phyloP scores from a whole-genome alignment of 2,888 invertebrate genomes.

The Neoascia interrupta region DNA sequence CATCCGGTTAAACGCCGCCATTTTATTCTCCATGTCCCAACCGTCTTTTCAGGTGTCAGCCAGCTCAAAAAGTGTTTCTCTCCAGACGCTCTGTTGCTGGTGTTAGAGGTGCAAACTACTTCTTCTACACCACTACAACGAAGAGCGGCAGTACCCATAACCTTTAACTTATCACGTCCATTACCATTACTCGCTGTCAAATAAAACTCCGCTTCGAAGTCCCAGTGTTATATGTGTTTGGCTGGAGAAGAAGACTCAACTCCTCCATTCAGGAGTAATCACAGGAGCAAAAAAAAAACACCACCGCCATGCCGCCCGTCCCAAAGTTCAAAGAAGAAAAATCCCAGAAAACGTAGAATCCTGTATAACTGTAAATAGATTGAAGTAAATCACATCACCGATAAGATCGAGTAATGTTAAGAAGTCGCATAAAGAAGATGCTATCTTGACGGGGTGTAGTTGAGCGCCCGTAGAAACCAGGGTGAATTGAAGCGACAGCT shows the following conservation, averaged over 20 bases:
- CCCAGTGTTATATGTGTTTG: slow-evolving; percentile 57
- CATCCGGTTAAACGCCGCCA: slow-evolving; percentile 56
- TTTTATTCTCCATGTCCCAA: slow-evolving; percentile 20
- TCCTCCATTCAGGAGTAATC: slow-evolving; percentile 22
- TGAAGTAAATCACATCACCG: slow-evolving; percentile 69
- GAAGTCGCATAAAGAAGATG: slow-evolving; percentile 70
- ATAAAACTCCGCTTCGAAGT: slow-evolving; percentile 67
- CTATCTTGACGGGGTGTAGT: slow-evolving; percentile 66
- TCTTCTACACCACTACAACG: slow-evolving; percentile 4
- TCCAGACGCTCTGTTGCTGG: no score
- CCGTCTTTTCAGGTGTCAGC: slow-evolving; percentile 57
- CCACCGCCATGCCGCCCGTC: neutral
- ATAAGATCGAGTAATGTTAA: slow-evolving; percentile 69
- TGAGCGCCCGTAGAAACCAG: neutral
- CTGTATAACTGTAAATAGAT: slow-evolving; percentile 68
- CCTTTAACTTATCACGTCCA: slow-evolving; percentile 69
- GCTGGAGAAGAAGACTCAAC: slow-evolving; percentile 59
- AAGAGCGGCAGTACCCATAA: slow-evolving; percentile 49
- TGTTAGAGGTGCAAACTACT: slow-evolving; percentile 46
- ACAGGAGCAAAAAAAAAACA: slow-evolving; percentile 18
- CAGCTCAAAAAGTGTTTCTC: slow-evolving; percentile 45
- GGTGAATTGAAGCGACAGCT: slow-evolving; percentile 66
- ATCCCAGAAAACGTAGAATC: slow-evolving; percentile 59
- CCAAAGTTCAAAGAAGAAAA: slow-evolving; percentile 55
- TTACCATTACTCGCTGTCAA: slow-evolving; percentile 69